Conservation (phyloP, 2,888 invertebrate genomes). For the Amaurobius ferox region DNA sequence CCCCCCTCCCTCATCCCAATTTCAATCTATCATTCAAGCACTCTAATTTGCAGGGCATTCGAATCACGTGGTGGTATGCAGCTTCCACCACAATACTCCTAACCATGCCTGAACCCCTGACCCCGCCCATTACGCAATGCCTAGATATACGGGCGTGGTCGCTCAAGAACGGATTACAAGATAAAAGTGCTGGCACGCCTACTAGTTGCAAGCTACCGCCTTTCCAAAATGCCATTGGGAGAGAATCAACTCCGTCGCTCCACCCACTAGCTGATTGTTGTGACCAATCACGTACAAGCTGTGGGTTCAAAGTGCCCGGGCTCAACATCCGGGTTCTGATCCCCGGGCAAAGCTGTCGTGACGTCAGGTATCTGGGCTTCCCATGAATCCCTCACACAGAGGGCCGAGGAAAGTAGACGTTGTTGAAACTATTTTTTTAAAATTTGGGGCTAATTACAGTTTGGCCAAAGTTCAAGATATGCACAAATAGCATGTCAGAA, state of each 20-base stretch:
- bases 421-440: too few species aligned
- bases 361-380: conserved; percentile 62
- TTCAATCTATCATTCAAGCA: conserved; percentile 61
- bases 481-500: too few species aligned
- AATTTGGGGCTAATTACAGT: too few species aligned
- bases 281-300: conserved; percentile 33
- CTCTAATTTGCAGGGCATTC: conserved; percentile 40
- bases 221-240: conserved; percentile 17
- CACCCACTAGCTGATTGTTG: background rate
- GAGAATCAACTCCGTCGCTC: background rate
- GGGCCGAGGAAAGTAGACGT: background rate
- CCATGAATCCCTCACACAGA: background rate
- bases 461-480: too few species aligned
- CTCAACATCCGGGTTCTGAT: conserved; percentile 64
- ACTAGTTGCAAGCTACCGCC: background rate
- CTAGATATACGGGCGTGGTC: conserved; percentile 27
- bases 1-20: conserved; percentile 4
- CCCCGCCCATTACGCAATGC: conserved; percentile 60
- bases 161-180: conserved; percentile 8
- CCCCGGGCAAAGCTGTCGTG: conserved; percentile 65
- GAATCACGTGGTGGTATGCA: conserved; percentile 38
- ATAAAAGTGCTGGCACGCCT: conserved; percentile 22
- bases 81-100: conserved; percentile 15
- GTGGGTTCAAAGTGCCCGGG: conserved; percentile 61
- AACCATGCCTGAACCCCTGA: background rate